Percentiles rank a stretch among this genome's conserved stretches.
phyloP scores from a whole-genome alignment of 2,888 invertebrate species.

The Melieria omissa region DNA sequence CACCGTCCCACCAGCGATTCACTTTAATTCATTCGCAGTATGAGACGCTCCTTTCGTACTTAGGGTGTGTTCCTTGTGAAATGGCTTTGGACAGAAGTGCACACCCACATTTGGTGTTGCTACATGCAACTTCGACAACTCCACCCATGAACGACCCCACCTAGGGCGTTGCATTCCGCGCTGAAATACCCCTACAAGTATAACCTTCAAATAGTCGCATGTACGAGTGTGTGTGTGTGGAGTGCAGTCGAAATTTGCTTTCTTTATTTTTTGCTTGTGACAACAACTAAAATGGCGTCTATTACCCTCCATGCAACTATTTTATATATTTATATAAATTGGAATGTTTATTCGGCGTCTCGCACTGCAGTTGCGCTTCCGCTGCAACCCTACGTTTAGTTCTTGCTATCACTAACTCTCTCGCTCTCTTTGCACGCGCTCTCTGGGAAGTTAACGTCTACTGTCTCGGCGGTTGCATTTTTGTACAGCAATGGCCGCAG shows the following conservation, averaged over 20 bases:
- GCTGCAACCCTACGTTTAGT: constrained; percentile 38
- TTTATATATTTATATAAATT: not conserved
- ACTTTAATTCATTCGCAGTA: not conserved
- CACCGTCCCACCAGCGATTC: constrained; percentile 17
- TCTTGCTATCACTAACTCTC: constrained; percentile 15
- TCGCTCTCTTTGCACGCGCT: constrained; percentile 40
- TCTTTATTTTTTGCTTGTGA: not conserved
- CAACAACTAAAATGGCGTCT: constrained; percentile 27
- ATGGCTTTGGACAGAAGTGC: not conserved
- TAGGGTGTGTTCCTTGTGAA: not conserved
- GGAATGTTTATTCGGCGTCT: not conserved
- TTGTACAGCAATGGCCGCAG: constrained; percentile 10
- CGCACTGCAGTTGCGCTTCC: constrained; percentile 28
- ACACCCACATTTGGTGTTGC: too few relatives aligned
- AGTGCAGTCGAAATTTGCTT: constrained; percentile 2
- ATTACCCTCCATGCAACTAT: not conserved
- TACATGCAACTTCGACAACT: too few relatives aligned
- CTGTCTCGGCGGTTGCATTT: too few relatives aligned
- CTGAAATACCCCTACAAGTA: not conserved
- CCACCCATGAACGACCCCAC: not conserved
- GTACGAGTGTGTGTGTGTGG: constrained; percentile 1
- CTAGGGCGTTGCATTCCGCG: constrained; percentile 14
- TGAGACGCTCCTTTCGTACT: constrained; percentile 17
- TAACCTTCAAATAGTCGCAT: not conserved
- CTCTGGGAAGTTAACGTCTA: too few relatives aligned